Evolutionary conservation across 1,140 invertebrate genomes (phyloP).

Genomic region (Caenorhabditis tropicalis): DNA sequence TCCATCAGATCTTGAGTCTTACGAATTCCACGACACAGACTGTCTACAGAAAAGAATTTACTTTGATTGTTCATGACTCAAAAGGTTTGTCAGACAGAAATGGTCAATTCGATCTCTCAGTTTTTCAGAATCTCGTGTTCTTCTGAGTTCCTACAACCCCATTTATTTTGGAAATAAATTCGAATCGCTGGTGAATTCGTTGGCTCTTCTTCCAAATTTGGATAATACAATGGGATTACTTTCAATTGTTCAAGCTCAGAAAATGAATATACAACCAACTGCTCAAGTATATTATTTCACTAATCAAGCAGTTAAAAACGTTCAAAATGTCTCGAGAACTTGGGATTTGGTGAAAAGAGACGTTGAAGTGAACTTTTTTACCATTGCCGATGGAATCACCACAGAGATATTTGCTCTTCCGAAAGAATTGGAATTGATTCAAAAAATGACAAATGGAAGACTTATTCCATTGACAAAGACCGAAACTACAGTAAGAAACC

Average conservation of each 20-base stretch:
- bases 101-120: neutral
- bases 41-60: neutral
- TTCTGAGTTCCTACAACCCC: neutral
- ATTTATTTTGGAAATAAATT: neutral
- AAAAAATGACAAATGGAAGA: neutral
- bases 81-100: neutral
- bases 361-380: neutral
- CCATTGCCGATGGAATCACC: constrained; percentile 7
- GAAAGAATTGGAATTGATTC: constrained; percentile 14
- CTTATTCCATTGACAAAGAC: neutral
- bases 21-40: neutral
- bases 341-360: constrained; percentile 3
- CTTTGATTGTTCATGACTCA: neutral
- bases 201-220: neutral
- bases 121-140: constrained; percentile 14
- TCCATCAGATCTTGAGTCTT: neutral
- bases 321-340: neutral
- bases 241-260: constrained; percentile 10
- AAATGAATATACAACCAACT: constrained; percentile 12
- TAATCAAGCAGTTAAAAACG: constrained; percentile 32
- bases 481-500: neutral
- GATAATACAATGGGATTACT: constrained; percentile 13
- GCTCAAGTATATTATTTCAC: constrained; percentile 29
- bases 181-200: neutral
- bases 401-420: constrained; percentile 4